Base-by-base conservation (phyloP, 2,888 invertebrate genomes). In the Perdita meconis region DNA sequence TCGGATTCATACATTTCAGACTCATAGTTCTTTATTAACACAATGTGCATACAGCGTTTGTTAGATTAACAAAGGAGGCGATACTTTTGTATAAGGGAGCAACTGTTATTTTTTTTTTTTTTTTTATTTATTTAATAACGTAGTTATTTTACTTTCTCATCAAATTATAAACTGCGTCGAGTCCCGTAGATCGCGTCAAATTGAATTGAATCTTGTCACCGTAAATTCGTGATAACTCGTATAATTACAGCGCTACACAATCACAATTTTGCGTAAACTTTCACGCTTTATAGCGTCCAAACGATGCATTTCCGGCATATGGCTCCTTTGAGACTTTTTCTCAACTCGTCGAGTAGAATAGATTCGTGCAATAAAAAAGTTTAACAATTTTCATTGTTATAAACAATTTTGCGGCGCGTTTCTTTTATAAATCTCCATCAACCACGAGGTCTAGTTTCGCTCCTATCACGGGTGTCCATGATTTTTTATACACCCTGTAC, bases 1-100 rank as follows among this genome's bases (percentile, higher is more conserved):
- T n/a, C 30, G 34, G 24, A 50, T 40, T 59, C 56, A 38, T 24
- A 56, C 22, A 47, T 73, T 84, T 82, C 76, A 76, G 78, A 84
- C 69, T 83, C 72, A 81, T 72, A 82, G 59, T 82, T 81, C 79
- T 83, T 83, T 83, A 83, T 83, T 84, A 84, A 84, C 83, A 82
- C 82, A 79, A 79, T 84, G 65, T 82, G 76, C 82, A 79, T 83
- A 84, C 82, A 83, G 82, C 76, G 69, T 81, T 83, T 55, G 67
- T 79, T 83, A 84, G 66, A 82, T 78, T 84, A 81, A 79, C 73
- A 82, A 84, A 81, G 69, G 81, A 71, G 70, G 55, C 68, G 64
- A 74, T 83, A 75, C 67, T 78, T 84, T 73, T 70, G 71, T 75
- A 77, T 47, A 3, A 3, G 60, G 67, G 72, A 65, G 68, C 60